Evolutionary conservation across 2,888 invertebrate species (phyloP).

Genomic region (Spicauda simplicius): DNA sequence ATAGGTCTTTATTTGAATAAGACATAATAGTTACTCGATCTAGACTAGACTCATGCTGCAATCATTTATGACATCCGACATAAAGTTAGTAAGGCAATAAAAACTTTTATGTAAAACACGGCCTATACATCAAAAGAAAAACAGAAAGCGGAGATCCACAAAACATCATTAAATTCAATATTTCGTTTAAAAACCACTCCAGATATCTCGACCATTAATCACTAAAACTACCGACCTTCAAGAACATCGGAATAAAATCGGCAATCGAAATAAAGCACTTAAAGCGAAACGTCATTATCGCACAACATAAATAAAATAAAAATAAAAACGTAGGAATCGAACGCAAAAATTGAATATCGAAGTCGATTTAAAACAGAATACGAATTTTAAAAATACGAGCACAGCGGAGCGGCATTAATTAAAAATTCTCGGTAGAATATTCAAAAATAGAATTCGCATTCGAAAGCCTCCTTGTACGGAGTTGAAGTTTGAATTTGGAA

Average conservation of each 20-base stretch:
- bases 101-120: not conserved
- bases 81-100: not conserved
- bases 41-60: no score
- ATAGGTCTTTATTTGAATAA: no score
- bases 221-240: constrained; percentile 84
- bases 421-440: constrained; percentile 85
- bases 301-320: constrained; percentile 84
- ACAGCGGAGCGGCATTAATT: constrained; percentile 82
- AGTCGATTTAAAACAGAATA: constrained; percentile 83
- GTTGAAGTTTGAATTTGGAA: constrained; percentile 83
- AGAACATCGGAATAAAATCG: constrained; percentile 84
- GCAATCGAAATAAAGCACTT: constrained; percentile 85
- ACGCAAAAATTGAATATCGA: constrained; percentile 84
- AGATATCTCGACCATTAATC: constrained; percentile 83
- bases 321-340: constrained; percentile 77
- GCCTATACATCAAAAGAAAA: constrained; percentile 20
- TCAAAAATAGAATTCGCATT: constrained; percentile 85
- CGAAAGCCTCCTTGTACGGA: constrained; percentile 83
- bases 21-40: no score
- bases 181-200: constrained; percentile 84
- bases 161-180: constrained; percentile 84
- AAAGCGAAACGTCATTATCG: constrained; percentile 85
- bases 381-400: constrained; percentile 83
- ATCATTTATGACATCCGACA: not conserved
- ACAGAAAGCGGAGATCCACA: constrained; percentile 66